Percentiles rank a stretch among this genome's conserved stretches.
Conservation (phyloP, 2,113 vertebrate species). For the Gallinago media region DNA sequence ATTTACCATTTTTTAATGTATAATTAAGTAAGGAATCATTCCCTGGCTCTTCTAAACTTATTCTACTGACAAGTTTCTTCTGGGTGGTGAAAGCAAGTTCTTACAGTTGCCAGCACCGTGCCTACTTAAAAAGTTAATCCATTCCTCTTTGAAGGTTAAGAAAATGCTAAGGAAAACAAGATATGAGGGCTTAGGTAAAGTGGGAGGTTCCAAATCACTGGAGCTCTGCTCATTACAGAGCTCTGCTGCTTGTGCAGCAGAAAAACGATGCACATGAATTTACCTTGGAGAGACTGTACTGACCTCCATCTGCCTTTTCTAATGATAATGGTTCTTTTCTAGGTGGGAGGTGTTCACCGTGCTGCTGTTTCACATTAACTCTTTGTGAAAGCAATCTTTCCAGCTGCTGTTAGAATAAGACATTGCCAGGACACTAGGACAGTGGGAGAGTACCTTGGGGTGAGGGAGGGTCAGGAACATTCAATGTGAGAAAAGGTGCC, state of each 20-base stretch:
- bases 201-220: conserved; percentile 27
- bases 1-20: conserved; percentile 31
- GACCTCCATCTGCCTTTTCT: not conserved
- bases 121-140: conserved; percentile 17
- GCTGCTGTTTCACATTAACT: not conserved
- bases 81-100: not conserved
- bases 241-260: conserved; percentile 8
- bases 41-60: not conserved
- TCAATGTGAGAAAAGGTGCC: not conserved
- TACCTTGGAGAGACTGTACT: not conserved
- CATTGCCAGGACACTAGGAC: not conserved
- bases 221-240: not conserved
- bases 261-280: not conserved
- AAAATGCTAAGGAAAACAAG: conserved; percentile 33
- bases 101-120: not conserved
- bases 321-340: not conserved
- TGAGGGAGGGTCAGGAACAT: not conserved
- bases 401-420: not conserved
- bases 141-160: conserved; percentile 40
- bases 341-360: not conserved
- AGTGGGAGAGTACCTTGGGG: not conserved
- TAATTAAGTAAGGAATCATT: conserved; percentile 13
- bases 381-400: not conserved
- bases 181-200: conserved; percentile 12
- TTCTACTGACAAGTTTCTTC: not conserved